phyloP scores from a whole-genome alignment of 1,140 invertebrate species.

The Saxidomus purpurata region DNA sequence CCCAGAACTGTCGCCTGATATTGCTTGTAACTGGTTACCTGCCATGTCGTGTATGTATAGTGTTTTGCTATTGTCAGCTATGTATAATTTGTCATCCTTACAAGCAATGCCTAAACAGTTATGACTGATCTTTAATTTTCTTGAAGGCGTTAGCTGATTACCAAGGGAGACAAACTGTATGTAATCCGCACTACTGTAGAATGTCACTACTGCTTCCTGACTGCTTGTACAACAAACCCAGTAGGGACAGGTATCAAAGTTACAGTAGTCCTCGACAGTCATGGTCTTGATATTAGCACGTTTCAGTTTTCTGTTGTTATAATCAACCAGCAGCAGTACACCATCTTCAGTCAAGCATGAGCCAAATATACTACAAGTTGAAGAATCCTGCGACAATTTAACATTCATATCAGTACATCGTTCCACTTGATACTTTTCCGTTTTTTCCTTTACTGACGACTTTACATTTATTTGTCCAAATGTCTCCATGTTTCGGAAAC shows the following conservation, averaged over 20 bases:
- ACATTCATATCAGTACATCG: constrained; percentile 25
- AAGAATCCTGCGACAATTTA: background rate
- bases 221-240: background rate
- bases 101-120: constrained; percentile 10
- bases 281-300: background rate
- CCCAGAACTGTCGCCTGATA: background rate
- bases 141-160: background rate
- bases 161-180: constrained; percentile 41
- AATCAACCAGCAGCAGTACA: background rate
- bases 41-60: constrained; percentile 24
- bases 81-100: constrained; percentile 9
- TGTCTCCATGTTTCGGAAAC: background rate
- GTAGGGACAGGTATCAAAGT: background rate
- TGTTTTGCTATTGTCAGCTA: background rate
- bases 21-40: constrained; percentile 11
- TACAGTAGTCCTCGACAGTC: background rate
- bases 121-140: constrained; percentile 9
- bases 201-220: constrained; percentile 9
- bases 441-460: background rate
- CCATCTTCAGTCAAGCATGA: background rate
- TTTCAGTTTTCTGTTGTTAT: constrained; percentile 7
- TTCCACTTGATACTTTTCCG: background rate
- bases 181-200: background rate
- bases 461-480: background rate
- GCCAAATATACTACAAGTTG: background rate